phyloP scores from a whole-genome alignment of 2,113 vertebrate species.

The Nesoenas mayeri region DNA sequence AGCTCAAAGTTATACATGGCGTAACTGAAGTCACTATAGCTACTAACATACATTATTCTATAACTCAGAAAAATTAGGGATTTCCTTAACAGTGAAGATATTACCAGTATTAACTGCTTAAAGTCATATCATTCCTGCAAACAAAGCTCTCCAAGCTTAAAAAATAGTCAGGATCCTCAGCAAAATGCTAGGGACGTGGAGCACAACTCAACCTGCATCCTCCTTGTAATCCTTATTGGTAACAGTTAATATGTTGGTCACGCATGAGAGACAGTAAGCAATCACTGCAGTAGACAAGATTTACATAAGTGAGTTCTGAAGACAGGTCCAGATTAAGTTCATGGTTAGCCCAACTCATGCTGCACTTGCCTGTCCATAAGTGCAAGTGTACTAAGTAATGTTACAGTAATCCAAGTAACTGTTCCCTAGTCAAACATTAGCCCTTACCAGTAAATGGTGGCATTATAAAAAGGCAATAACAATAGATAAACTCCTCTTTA shows the following conservation, averaged over 20 bases:
- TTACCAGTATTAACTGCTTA: neutral
- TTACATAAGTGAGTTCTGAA: neutral
- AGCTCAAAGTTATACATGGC: neutral
- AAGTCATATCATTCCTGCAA: neutral
- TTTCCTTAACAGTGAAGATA: neutral
- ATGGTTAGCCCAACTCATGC: accelerated
- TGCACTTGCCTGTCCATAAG: neutral
- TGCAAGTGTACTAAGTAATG: neutral
- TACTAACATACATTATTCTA: accelerated
- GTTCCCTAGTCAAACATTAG: neutral
- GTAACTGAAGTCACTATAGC: neutral
- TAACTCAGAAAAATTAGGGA: neutral
- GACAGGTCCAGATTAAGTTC: neutral
- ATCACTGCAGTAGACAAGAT: neutral
- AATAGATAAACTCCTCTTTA: neutral
- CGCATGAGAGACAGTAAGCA: neutral
- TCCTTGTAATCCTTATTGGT: neutral
- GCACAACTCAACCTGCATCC: neutral
- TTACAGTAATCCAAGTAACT: neutral
- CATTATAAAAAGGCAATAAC: neutral
- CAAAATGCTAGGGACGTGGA: neutral
- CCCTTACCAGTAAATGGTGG: neutral
- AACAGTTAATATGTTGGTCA: neutral
- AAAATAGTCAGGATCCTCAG: neutral
- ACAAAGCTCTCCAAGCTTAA: neutral